A percentile compares a stretch with the other conserved stretches of the same genome.
Evolutionary conservation across 35 echinoderm and acorn worm genomes (phyloP).

Genomic region (Chiridota heheva): DNA sequence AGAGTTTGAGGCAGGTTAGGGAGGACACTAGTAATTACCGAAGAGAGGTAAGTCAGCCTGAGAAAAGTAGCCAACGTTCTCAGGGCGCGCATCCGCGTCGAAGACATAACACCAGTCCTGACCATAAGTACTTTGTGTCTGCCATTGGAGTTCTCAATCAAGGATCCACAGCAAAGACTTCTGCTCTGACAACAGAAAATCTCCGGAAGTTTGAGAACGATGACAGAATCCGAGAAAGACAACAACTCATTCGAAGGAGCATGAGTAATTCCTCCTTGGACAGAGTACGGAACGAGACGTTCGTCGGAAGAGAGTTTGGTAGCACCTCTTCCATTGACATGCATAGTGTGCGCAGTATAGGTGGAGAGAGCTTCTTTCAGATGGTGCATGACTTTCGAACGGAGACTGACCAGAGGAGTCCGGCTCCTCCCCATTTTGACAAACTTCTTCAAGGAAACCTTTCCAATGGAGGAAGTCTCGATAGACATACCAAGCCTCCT

Average conservation of each 20-base stretch:
- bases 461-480: constrained; percentile 23
- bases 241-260: constrained; percentile 65
- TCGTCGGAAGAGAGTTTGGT: constrained; percentile 66
- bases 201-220: constrained; percentile 58
- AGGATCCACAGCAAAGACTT: constrained; percentile 56
- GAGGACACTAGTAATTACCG: constrained; percentile 59
- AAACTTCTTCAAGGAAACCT: constrained; percentile 74
- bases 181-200: constrained; percentile 83
- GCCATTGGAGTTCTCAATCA: constrained; percentile 49
- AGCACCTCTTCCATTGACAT: constrained; percentile 93
- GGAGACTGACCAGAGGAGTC: constrained; percentile 87
- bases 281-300: constrained; percentile 11
- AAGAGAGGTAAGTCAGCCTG: constrained; percentile 58
- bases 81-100: constrained; percentile 51
- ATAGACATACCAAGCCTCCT: constrained; percentile 30
- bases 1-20: constrained; percentile 11
- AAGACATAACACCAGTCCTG: constrained; percentile 89
- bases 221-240: constrained; percentile 43
- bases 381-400: constrained; percentile 89
- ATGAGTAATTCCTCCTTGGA: constrained; percentile 92
- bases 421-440: constrained; percentile 91
- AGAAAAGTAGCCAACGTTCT: constrained; percentile 43
- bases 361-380: constrained; percentile 97
- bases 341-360: constrained; percentile 72
- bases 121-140: constrained; percentile 76